Evolutionary conservation across 2,113 vertebrate genomes (phyloP).

Genomic region (Rhinogobius similis): DNA sequence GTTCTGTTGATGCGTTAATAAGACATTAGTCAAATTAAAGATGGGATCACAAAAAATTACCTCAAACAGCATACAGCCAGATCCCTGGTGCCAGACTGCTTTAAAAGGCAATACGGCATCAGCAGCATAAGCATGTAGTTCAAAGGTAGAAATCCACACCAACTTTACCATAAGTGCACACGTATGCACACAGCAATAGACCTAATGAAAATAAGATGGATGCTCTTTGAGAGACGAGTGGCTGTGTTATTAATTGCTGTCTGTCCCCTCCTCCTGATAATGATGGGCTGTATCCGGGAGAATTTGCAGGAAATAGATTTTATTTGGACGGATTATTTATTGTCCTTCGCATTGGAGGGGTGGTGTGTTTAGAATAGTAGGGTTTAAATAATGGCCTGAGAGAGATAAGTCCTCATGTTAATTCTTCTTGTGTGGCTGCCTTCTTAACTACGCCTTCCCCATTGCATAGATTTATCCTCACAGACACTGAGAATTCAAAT

Average conservation of each 20-base stretch:
- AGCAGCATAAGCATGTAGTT: constrained; percentile 40
- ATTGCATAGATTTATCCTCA: constrained; percentile 74
- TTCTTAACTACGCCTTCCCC: constrained; percentile 73
- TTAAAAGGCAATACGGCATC: constrained; percentile 44
- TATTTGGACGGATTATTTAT: constrained; percentile 89
- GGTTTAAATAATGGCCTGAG: constrained; percentile 86
- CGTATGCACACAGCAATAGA: constrained; percentile 65
- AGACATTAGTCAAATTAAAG: constrained; percentile 69
- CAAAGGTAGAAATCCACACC: constrained; percentile 34
- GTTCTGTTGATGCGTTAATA: constrained; percentile 61
- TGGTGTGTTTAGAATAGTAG: constrained; percentile 84
- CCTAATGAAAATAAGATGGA: constrained; percentile 82
- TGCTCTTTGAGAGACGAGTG: constrained; percentile 75
- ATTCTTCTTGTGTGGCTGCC: constrained; percentile 88
- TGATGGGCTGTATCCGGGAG: constrained; percentile 86
- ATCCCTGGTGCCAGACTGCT: constrained; percentile 44
- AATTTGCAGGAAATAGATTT: constrained; percentile 90
- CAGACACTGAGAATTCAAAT: constrained; percentile 35
- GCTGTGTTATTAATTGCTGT: constrained; percentile 85
- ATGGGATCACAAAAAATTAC: constrained; percentile 62
- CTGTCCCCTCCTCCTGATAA: constrained; percentile 87
- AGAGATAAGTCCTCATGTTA: constrained; percentile 90
- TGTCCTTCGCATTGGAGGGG: constrained; percentile 83
- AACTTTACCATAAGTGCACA: constrained; percentile 40
- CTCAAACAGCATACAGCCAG: constrained; percentile 45